Base-by-base conservation (phyloP, 2,888 invertebrate genomes). In the Philereme transversata region DNA sequence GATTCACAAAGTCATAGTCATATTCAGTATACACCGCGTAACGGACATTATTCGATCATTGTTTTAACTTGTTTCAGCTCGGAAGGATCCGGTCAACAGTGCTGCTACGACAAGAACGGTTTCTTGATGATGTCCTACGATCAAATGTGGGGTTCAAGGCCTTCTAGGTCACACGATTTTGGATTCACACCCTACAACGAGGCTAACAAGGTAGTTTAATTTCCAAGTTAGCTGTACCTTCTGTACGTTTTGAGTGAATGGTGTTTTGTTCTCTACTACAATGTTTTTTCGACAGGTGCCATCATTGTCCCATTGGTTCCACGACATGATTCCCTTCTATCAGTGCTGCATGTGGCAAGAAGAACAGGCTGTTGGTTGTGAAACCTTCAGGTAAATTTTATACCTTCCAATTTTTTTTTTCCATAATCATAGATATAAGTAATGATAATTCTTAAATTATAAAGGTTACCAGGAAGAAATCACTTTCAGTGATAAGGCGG, bases 271-370 rank as follows among this genome's bases (percentile, higher is more conserved):
- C 8, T 22, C 36, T 45, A 4, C 4, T 45, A 45, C 5, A 45
- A 11, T 49, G 5, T 33, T 33, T 36, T 38, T 53, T 64, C 44
- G 33, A 4, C 69, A 92, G 92, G 96, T 97, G 0, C 99, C 99
- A 2, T 97, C 97, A 0, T 86, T 99, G 57, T 99, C 99, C 2
- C 97, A 98, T 83, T 99, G 99, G 98, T 97, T 96, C 92, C 97
- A 99, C 80, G 99, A 99, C 78, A 96, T 98, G 90, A 95, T 97
- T 70, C 98, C 99, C 0, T 98, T 97, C 92, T 99, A 98, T 83
- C 95, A 97, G 67, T 99, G 99, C 81, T 99, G 99, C 80, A 92
- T 96, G 79, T 99, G 99, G 98, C 97, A 97, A 84, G 95, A 96
- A 65, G 97, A 97, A 79, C 97, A 98, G 57, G 95, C 97, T 0